Base-by-base conservation (phyloP, 2,888 invertebrate genomes). In the Tipula lateralis region DNA sequence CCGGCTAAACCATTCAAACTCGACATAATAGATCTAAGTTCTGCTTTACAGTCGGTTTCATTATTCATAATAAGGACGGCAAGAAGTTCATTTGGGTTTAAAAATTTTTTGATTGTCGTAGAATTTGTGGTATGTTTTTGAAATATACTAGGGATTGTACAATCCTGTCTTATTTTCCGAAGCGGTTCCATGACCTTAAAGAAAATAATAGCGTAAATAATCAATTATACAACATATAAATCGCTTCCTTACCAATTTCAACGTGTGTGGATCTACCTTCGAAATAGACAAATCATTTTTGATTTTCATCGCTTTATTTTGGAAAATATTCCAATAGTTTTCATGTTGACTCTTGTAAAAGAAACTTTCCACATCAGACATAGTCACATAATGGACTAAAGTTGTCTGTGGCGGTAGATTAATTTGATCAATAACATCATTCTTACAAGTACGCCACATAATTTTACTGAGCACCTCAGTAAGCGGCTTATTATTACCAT, bases 281-380 rank as follows among this genome's bases (percentile, higher is more conserved):
- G 30, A 82, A 29, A 82, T 24, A 1, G 82, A 1, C 2, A 82
- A 82, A 82, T 82, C 30, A 6, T 82, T 82, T 30, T 82, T 12
- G n/a, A 82, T 82, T 82, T 82, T 82, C 29, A 82, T 87, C 87
- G 39, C 88, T 85, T 91, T 92, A 29, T 89, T 85, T 30, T 91
- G 86, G 85, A 93, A 93, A 12, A 90, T 90, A 1, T 87, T 87
- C 1, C 91, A 89, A 86, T 92, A 93, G 13, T 91, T 89, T 16
- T 89, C 88, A 87, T 93, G 93, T 87, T 93, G 92, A 39, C 91
- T 91, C n/a, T 92, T 91, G 88, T 96, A 96, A 88, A 94, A 95
- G 86, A 94, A 92, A 85, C 93, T 92, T 88, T 96, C 95, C 0
- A 95, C 92, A 3, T 94, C 93, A n/a, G 94, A 92, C 87, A 96